Percentiles rank a stretch among this genome's conserved stretches.
Evolutionary conservation across 2,797 vertebrate species (phyloP).

Genomic region (Gobio occitaniae): DNA sequence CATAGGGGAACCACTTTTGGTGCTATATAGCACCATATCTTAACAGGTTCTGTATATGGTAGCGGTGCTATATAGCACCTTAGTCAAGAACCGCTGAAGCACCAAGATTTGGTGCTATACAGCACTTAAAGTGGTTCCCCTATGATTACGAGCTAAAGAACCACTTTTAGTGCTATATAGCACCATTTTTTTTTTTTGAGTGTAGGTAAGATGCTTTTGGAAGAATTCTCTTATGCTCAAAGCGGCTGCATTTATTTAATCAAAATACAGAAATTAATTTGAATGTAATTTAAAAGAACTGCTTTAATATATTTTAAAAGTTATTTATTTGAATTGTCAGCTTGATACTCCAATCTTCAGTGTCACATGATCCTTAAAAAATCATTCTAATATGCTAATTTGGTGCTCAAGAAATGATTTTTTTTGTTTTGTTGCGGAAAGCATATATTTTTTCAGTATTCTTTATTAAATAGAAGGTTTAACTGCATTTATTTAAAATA

Average conservation of each 20-base stretch:
- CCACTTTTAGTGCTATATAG: too few relatives aligned
- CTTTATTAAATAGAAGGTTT: neutral
- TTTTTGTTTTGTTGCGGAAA: neutral
- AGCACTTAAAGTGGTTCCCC: too few relatives aligned
- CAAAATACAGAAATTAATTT: neutral
- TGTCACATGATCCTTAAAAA: neutral
- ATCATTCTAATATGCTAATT: neutral
- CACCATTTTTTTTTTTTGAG: too few relatives aligned
- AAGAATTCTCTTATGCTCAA: neutral
- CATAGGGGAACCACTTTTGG: too few relatives aligned
- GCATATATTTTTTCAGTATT: neutral
- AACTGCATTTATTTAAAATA: neutral
- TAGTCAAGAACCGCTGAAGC: too few relatives aligned
- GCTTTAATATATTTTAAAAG: neutral
- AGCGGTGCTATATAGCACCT: too few relatives aligned
- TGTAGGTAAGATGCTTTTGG: neutral
- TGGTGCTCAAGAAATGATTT: neutral
- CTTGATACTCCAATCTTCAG: neutral
- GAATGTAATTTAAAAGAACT: neutral
- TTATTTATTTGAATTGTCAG: neutral
- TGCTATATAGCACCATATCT: too few relatives aligned
- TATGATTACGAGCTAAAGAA: too few relatives aligned
- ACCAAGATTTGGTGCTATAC: too few relatives aligned
- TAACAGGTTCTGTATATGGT: too few relatives aligned
- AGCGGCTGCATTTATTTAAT: neutral